Percentiles rank a stretch among this genome's conserved stretches.
Evolutionary conservation across 2,888 invertebrate species (phyloP).

Genomic region (Tineola bisselliella): DNA sequence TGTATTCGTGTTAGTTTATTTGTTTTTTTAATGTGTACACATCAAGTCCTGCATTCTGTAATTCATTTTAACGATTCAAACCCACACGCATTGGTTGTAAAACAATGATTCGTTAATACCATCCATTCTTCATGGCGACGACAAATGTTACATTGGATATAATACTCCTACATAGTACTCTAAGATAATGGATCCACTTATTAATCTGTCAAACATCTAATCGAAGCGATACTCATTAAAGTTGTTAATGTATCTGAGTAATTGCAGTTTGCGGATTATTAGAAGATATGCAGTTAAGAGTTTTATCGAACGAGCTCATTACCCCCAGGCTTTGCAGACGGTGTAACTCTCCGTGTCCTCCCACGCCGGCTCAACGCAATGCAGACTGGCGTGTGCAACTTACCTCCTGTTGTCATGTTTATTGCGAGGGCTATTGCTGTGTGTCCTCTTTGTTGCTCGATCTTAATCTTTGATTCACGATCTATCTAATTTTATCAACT

Average conservation of each 20-base stretch:
- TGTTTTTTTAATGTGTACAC: too few relatives aligned
- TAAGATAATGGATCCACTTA: constrained; percentile 18
- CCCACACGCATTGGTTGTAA: constrained; percentile 17
- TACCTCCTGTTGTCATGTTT: constrained; percentile 22
- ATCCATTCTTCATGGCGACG: constrained; percentile 33
- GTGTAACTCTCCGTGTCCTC: constrained; percentile 40
- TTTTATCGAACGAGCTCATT: constrained; percentile 31
- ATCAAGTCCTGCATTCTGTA: background rate
- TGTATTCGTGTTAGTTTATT: too few relatives aligned
- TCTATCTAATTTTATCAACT: too few relatives aligned
- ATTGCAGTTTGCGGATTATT: constrained; percentile 26
- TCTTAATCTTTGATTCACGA: background rate
- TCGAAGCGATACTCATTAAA: constrained; percentile 21
- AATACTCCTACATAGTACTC: constrained; percentile 35
- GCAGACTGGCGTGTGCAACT: constrained; percentile 26
- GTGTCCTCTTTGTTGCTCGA: background rate
- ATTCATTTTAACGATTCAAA: background rate
- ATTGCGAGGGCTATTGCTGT: constrained; percentile 18
- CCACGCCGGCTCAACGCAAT: constrained; percentile 29
- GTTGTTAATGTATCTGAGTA: constrained; percentile 23
- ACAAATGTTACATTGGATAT: background rate
- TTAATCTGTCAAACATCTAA: constrained; percentile 32
- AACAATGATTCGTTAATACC: constrained; percentile 40
- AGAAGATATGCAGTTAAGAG: constrained; percentile 24
- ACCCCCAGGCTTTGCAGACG: constrained; percentile 21